phyloP scores from a whole-genome alignment of 2,888 invertebrate genomes.

The Drosophila neotestacea region DNA sequence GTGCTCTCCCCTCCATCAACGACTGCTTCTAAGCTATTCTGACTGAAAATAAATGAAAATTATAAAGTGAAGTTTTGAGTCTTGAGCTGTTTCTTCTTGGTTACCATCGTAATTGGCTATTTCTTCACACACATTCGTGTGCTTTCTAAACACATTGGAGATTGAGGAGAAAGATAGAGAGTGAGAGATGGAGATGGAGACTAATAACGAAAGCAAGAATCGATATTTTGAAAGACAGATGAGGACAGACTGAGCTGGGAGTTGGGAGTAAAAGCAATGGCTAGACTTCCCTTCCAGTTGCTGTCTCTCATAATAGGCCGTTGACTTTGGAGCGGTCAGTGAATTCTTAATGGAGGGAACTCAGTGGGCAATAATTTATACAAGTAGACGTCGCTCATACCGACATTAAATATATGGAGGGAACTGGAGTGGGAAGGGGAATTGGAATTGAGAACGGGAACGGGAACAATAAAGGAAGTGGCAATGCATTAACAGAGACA shows the following conservation, averaged over 20 bases:
- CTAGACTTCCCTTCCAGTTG: constrained; percentile 62
- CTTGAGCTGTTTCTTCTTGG: constrained; percentile 18
- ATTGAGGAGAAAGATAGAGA: constrained; percentile 21
- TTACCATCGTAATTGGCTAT: constrained; percentile 42
- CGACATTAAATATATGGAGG: constrained; percentile 37
- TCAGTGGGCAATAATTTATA: constrained; percentile 76
- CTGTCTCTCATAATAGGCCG: constrained; percentile 69
- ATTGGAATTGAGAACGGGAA: constrained; percentile 22
- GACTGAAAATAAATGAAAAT: constrained; percentile 20
- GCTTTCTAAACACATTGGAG: constrained; percentile 52
- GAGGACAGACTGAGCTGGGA: background rate
- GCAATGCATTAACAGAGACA: constrained; percentile 69
- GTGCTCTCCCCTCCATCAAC: constrained; percentile 65
- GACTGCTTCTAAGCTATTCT: constrained; percentile 58
- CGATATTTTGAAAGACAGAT: constrained; percentile 41
- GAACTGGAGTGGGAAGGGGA: background rate
- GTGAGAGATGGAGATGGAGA: background rate
- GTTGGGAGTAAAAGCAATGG: constrained; percentile 42
- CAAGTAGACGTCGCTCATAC: constrained; percentile 62
- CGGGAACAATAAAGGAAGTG: constrained; percentile 63
- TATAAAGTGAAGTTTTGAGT: constrained; percentile 21
- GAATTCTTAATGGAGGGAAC: constrained; percentile 75
- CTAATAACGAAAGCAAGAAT: constrained; percentile 58
- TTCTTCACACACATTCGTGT: constrained; percentile 36
- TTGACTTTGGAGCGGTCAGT: constrained; percentile 82